These are phyloP conservation scores for Heliocidaris tuberculata DNA, from an alignment of 35 echinoderm and acorn worm genomes.

Conservation along the genomic window DNA sequence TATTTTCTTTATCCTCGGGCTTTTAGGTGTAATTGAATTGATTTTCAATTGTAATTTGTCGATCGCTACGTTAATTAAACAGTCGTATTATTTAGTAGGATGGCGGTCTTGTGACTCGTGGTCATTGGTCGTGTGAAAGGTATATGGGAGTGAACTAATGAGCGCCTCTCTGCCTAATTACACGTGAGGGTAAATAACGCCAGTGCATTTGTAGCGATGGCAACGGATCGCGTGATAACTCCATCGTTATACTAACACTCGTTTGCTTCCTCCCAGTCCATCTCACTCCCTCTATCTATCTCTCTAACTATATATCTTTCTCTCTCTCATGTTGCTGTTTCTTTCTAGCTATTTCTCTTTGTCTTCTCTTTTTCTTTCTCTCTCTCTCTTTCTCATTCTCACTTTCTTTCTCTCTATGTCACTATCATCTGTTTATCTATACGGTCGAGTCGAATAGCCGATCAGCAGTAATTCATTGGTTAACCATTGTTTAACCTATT, in stretches of 20 bases:
- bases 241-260: not conserved
- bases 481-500: too few species aligned
- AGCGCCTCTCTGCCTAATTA: not conserved
- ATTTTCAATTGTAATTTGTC: not conserved
- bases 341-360: not conserved
- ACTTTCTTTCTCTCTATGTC: not conserved
- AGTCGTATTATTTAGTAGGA: not conserved
- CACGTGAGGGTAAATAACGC: not conserved
- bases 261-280: not conserved
- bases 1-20: not conserved
- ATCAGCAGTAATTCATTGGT: too few species aligned
- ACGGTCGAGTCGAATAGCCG: too few species aligned
- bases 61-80: not conserved
- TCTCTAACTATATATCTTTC: not conserved
- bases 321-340: too few species aligned
- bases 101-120: not conserved
- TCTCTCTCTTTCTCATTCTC: not conserved
- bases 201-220: not conserved
- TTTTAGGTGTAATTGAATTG: not conserved
- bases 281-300: not conserved
- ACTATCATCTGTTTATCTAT: too few species aligned
- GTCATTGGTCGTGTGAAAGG: not conserved
- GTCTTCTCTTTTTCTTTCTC: not conserved
- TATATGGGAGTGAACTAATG: not conserved
- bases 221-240: not conserved